Base-by-base conservation (phyloP, 1,140 invertebrate genomes). In the Dendroctonus ponderosae region DNA sequence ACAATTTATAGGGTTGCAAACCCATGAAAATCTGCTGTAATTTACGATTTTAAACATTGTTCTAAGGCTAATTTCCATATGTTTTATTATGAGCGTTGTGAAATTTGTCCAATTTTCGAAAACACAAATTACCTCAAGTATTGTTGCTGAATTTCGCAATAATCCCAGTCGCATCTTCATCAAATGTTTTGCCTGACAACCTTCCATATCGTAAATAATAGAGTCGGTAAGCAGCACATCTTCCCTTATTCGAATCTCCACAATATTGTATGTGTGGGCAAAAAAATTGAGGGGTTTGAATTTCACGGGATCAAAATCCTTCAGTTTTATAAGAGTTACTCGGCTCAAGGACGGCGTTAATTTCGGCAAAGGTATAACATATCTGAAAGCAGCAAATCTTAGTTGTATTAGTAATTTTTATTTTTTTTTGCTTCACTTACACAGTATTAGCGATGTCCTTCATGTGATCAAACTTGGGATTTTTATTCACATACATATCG, bases 201-300 rank as follows among this genome's bases (percentile, higher is more conserved):
- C 60, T 26, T 72, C 59, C 7, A 72, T 56, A 49, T 72, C 71
- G 15, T 69, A 71, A 11, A 72, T 40, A 7, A 71, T 15, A 12
- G 68, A 64, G 46, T 72, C 66, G 12, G 59, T 61, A 8, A 68
- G 14, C 11, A 44, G 15, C 26, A 65, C 41, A 26, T 72, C 71
- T 43, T 72, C 71, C 2, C 67, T 61, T 14, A 72, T 11, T 56
- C 71, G 42, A 15, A 72, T 52, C 62, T 71, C 69, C 2, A 62
- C 52, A 11, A 72, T 7, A 41, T 72, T 72, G 46, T 69, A 72
- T 0, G 66, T 43, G 37, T 64, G 63, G 8, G 67, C 67, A 38
- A 71, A 67, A 44, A 62, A 71, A 48, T 67, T 61, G 11, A 49
- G 46, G 5, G 62, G 37, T 40, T 71, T 44, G 14, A 71, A 72